Evolutionary conservation across 2,888 invertebrate species (phyloP).

Genomic region (Tipula confusa): DNA sequence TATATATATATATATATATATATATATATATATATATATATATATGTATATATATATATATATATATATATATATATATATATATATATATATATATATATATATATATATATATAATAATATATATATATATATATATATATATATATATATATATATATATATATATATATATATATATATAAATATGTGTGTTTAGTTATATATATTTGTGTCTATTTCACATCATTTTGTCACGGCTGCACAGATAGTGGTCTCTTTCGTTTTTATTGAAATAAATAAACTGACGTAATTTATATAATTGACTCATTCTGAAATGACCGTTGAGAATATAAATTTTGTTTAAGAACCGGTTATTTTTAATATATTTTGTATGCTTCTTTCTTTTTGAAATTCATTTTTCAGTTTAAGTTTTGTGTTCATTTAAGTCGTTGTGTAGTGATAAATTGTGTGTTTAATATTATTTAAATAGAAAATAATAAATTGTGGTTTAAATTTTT

Average conservation of each 20-base stretch:
- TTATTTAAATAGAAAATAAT: not conserved
- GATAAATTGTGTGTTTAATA: not conserved
- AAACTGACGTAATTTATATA: conserved; percentile 27
- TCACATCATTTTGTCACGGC: not conserved
- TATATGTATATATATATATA: too few relatives aligned
- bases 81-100: too few relatives aligned
- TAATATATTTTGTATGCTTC: not conserved
- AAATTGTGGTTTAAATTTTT: not conserved
- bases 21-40: too few relatives aligned
- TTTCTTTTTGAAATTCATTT: not conserved
- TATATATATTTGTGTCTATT: not conserved
- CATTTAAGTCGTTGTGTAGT: conserved; percentile 25
- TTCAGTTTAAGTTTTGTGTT: not conserved
- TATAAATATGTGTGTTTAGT: too few relatives aligned
- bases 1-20: too few relatives aligned
- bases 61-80: too few relatives aligned
- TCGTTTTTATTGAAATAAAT: not conserved
- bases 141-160: too few relatives aligned
- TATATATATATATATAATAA: too few relatives aligned
- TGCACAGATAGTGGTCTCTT: not conserved
- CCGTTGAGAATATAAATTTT: not conserved
- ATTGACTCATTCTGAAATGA: conserved; percentile 28
- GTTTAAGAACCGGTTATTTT: conserved; percentile 14
- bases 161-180: too few relatives aligned
- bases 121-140: too few relatives aligned